Conservation (phyloP, 2,113 vertebrate genomes). For the Anas platyrhynchos region DNA sequence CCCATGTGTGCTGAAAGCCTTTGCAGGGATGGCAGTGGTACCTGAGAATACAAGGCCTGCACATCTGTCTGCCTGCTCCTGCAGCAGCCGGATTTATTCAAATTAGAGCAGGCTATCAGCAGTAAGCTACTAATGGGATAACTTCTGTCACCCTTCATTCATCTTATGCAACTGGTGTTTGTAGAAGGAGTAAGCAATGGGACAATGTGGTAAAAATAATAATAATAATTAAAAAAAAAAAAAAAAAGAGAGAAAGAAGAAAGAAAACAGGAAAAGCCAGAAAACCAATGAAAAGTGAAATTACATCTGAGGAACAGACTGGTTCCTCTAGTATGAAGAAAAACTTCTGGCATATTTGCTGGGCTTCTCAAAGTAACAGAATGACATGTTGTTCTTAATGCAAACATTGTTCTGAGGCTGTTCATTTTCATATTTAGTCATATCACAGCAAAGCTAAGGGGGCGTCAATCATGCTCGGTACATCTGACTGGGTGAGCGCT, state of each 20-base stretch:
- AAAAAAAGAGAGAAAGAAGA: background rate
- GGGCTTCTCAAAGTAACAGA: conserved; percentile 32
- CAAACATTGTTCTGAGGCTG: conserved; percentile 8
- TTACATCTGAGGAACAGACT: background rate
- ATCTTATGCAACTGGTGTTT: background rate
- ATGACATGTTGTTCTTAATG: conserved; percentile 27
- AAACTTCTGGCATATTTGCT: conserved; percentile 36
- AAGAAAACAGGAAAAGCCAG: background rate
- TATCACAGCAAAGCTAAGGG: conserved; percentile 56
- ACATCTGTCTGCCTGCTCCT: background rate
- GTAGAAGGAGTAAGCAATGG: background rate
- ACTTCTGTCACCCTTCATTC: background rate
- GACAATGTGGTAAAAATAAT: background rate
- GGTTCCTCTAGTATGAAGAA: background rate
- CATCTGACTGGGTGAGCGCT: conserved; percentile 31
- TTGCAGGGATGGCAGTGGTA: background rate
- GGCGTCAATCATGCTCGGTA: conserved; percentile 49
- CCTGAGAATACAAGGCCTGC: background rate
- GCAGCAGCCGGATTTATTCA: conserved; percentile 34
- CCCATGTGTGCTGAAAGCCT: background rate
- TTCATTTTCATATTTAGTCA: conserved; percentile 56
- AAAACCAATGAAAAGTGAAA: background rate
- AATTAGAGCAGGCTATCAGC: conserved; percentile 10
- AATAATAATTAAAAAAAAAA: background rate
- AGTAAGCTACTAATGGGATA: conserved; percentile 10